Percentiles rank a stretch among this genome's conserved stretches.
These are phyloP conservation scores for Cetoscarus ocellatus DNA, from an alignment of 2,797 vertebrate genomes.

Conservation along the genomic window DNA sequence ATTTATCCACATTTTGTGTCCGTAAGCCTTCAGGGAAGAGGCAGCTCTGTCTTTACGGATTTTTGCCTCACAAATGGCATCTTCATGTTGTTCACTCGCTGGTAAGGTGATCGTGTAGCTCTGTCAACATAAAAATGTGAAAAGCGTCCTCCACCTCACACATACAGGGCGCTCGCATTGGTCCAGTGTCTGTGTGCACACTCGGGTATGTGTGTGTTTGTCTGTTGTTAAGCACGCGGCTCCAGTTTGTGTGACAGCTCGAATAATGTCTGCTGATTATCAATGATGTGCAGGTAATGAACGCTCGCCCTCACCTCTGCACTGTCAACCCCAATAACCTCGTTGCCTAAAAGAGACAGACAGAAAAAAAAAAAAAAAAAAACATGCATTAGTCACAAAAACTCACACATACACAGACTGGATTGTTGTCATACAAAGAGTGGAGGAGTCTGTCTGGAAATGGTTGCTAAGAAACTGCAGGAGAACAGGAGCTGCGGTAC, in stretches of 20 bases:
- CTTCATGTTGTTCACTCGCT: constrained; percentile 37
- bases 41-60: constrained; percentile 27
- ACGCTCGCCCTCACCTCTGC: constrained; percentile 91
- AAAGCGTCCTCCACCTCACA: constrained; percentile 46
- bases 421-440: constrained; percentile 22
- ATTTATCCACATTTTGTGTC: constrained; percentile 18
- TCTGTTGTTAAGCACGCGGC: constrained; percentile 86
- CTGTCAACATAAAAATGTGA: constrained; percentile 22
- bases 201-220: background rate
- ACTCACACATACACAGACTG: constrained; percentile 18
- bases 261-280: constrained; percentile 98
- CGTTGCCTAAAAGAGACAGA: constrained; percentile 85
- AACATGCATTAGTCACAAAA: constrained; percentile 10
- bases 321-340: constrained; percentile 90
- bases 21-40: constrained; percentile 26
- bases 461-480: constrained; percentile 77
- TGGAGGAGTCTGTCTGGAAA: constrained; percentile 49
- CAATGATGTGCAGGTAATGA: constrained; percentile 94
- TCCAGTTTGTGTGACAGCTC: constrained; percentile 97
- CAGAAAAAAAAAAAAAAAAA: too few relatives aligned
- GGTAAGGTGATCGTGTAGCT: constrained; percentile 40
- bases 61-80: constrained; percentile 36
- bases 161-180: constrained; percentile 6
- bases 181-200: constrained; percentile 19
- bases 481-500: constrained; percentile 29